Evolutionary conservation across 2,113 vertebrate genomes (phyloP), one percentile per base, ranked within the genome.

Genomic region (Rhinoptilus africanus): DNA sequence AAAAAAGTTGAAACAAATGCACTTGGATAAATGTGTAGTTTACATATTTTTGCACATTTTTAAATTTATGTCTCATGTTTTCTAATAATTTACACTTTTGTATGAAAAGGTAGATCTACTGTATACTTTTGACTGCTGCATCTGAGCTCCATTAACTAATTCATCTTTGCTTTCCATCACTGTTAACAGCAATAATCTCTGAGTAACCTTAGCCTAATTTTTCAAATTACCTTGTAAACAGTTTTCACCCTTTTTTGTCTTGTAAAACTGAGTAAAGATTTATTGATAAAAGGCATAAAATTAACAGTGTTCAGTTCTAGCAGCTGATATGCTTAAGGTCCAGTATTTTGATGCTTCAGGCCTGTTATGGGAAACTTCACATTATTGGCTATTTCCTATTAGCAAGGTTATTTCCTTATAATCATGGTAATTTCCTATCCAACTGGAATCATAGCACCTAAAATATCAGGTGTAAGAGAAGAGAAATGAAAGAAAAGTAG

Each of bases 91-190:
- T 82, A 11, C 59, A 16, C 10, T 89, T 81, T 28, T 21, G 5
- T 59, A 32, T 62, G 56, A 79, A 91, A 91, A 69, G 6, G 80
- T 89, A 93, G 56, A 62, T 82, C 94, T 96, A 97, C 93, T 95
- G 88, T 56, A 86, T 64, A 85, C 94, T 97, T 97, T 96, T 97
- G 94, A 97, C 94, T 96, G 94, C 94, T 96, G 95, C 96, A 84
- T 95, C 86, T 89, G 81, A 81, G 77, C 88, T 93, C 53, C 86
- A 21, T n/a, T 62, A 85, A 64, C 2, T 54, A 80, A 71, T 56
- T 73, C 1, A 51, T 43, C 20, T 63, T 45, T 69, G 7, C 27
- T 81, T 10, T 37, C 64, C 16, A 24, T 59, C 30, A 45, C 22
- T 64, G 2, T 53, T 73, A 56, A 76, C 3, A 72, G 14, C 27